Conservation (phyloP, 2,888 invertebrate genomes). For the Calephelis perditalis region DNA sequence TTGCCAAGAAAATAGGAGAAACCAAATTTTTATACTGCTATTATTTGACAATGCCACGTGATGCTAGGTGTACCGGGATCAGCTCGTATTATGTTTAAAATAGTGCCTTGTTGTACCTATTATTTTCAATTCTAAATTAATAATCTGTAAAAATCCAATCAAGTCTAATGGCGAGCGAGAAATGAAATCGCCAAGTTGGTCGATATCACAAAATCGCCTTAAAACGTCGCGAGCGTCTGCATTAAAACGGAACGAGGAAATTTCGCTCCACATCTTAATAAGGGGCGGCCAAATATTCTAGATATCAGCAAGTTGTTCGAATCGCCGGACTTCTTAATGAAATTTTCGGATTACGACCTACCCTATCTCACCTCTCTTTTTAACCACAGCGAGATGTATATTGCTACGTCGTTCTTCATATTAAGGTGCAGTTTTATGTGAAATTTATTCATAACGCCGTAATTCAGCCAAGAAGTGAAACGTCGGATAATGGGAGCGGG, state of each 20-base stretch:
- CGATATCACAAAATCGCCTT: slow-evolving; percentile 50
- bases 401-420: slow-evolving; percentile 53
- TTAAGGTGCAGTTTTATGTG: slow-evolving; percentile 78
- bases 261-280: slow-evolving; percentile 59
- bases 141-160: slow-evolving; percentile 1
- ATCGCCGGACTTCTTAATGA: slow-evolving; percentile 74
- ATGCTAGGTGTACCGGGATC: no score
- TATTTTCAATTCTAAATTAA: not conserved
- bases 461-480: slow-evolving; percentile 75
- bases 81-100: no score
- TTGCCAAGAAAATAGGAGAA: no score
- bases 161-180: not conserved
- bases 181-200: slow-evolving; percentile 7
- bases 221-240: slow-evolving; percentile 58
- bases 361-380: slow-evolving; percentile 44
- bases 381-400: slow-evolving; percentile 31
- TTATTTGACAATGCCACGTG: no score
- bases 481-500: slow-evolving; percentile 61
- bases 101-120: no score
- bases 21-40: no score
- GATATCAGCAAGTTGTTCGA: slow-evolving; percentile 69
- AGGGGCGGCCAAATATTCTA: slow-evolving; percentile 64
- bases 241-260: slow-evolving; percentile 55
- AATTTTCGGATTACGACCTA: slow-evolving; percentile 74
- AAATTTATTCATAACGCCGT: slow-evolving; percentile 79